phyloP scores from a whole-genome alignment of 1,140 invertebrate genomes.

The Zaprionus ornatus region DNA sequence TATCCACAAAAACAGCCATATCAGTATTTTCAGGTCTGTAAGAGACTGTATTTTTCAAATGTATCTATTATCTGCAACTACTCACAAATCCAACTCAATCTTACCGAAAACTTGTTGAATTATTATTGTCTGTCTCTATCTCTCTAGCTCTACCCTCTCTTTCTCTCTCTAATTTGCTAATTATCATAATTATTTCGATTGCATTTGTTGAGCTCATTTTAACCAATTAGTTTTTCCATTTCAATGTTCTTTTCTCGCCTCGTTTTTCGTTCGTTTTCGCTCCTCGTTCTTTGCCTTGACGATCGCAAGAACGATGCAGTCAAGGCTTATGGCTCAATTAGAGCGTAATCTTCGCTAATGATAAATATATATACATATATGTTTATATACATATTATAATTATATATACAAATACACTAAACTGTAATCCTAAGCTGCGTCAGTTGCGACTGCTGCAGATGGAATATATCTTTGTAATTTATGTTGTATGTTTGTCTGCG shows the following conservation, averaged over 20 bases:
- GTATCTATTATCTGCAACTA: background rate
- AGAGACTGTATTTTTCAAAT: background rate
- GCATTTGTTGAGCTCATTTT: conserved; percentile 47
- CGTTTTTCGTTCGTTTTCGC: conserved; percentile 1
- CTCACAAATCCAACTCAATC: background rate
- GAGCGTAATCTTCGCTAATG: conserved; percentile 27
- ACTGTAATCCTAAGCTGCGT: background rate
- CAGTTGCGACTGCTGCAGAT: background rate
- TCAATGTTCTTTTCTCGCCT: background rate
- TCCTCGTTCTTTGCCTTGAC: conserved; percentile 15
- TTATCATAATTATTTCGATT: conserved; percentile 52
- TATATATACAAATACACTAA: background rate
- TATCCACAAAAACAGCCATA: background rate
- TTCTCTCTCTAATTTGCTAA: conserved; percentile 19
- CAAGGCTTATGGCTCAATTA: conserved; percentile 49
- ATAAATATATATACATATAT: background rate
- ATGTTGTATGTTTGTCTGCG: background rate
- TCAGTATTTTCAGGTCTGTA: background rate
- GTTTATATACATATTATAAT: background rate
- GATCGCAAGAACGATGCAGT: conserved; percentile 27
- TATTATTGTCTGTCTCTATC: background rate
- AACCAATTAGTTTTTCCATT: conserved; percentile 43
- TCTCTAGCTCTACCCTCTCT: background rate
- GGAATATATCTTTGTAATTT: background rate
- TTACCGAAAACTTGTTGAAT: background rate